Percentiles rank a stretch among this genome's conserved stretches.
Evolutionary conservation across 2,113 vertebrate species (phyloP).

Genomic region (Carassius gibelio): DNA sequence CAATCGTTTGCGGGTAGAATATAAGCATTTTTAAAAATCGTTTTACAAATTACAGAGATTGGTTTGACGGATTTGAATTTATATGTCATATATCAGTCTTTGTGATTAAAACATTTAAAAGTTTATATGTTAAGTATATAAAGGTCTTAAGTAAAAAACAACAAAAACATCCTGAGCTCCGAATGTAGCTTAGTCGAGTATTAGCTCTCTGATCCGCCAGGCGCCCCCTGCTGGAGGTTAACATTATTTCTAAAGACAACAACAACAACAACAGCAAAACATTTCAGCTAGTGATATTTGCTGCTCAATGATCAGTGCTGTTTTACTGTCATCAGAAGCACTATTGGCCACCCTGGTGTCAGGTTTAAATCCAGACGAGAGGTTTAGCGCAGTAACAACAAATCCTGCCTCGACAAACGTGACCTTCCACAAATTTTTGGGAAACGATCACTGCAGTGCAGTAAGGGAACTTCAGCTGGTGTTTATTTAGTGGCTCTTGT

Average conservation of each 20-base stretch:
- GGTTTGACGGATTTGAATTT: too few species aligned
- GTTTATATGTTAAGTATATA: not conserved
- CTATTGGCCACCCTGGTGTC: conserved; percentile 76
- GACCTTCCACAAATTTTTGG: conserved; percentile 66
- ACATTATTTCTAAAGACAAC: too few species aligned
- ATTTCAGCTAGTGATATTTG: conserved; percentile 47
- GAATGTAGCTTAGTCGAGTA: not conserved
- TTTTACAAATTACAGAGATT: not conserved
- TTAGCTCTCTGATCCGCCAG: not conserved
- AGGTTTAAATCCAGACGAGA: conserved; percentile 71
- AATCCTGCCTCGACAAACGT: conserved; percentile 61
- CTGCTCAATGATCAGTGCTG: conserved; percentile 5
- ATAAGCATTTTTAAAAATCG: not conserved
- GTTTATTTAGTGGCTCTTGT: not conserved
- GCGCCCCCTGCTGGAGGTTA: not conserved
- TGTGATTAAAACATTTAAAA: not conserved
- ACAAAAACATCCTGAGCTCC: not conserved
- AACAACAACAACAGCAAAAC: too few species aligned
- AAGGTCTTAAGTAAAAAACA: not conserved
- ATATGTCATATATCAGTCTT: not conserved
- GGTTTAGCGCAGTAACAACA: conserved; percentile 75
- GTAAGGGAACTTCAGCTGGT: conserved; percentile 33
- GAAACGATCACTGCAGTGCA: conserved; percentile 71
- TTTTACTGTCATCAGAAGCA: conserved; percentile 42
- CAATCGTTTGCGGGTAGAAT: not conserved